Evolutionary conservation across 1,140 invertebrate species (phyloP).

Genomic region (Papilio aristodemus): DNA sequence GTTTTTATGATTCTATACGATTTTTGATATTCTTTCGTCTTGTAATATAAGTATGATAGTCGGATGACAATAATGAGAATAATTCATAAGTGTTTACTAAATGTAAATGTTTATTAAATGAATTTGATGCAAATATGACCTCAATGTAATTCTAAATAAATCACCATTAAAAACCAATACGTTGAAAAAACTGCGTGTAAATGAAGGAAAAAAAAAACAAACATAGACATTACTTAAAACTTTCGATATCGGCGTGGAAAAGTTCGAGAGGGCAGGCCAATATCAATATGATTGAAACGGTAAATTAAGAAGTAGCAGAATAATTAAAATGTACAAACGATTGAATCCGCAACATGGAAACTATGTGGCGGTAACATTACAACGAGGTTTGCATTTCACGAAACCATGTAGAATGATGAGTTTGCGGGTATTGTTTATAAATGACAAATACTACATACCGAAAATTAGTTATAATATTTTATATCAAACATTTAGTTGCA

Average conservation of each 20-base stretch:
- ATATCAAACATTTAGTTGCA: not conserved
- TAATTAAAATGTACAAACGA: constrained; percentile 1
- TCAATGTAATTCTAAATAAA: too few species aligned
- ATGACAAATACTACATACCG: not conserved
- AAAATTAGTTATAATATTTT: too few species aligned
- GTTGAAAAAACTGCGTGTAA: not conserved
- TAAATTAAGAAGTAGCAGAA: not conserved
- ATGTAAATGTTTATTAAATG: too few species aligned
- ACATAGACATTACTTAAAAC: not conserved
- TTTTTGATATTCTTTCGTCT: too few species aligned
- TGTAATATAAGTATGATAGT: too few species aligned
- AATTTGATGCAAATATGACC: too few species aligned
- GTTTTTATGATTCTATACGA: too few species aligned
- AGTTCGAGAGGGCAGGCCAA: not conserved
- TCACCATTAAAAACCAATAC: too few species aligned
- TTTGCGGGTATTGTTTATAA: not conserved
- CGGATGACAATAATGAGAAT: too few species aligned
- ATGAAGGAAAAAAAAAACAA: not conserved
- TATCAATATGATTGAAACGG: not conserved
- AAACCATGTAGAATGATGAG: not conserved
- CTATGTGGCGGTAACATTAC: not conserved
- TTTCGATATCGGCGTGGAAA: not conserved
- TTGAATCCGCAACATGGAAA: not conserved
- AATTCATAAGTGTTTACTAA: too few species aligned
- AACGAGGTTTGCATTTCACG: constrained; percentile 1